Percentiles rank a stretch among this genome's conserved stretches.
phyloP scores from a whole-genome alignment of 2,113 vertebrate genomes.

The Dipodomys spectabilis region DNA sequence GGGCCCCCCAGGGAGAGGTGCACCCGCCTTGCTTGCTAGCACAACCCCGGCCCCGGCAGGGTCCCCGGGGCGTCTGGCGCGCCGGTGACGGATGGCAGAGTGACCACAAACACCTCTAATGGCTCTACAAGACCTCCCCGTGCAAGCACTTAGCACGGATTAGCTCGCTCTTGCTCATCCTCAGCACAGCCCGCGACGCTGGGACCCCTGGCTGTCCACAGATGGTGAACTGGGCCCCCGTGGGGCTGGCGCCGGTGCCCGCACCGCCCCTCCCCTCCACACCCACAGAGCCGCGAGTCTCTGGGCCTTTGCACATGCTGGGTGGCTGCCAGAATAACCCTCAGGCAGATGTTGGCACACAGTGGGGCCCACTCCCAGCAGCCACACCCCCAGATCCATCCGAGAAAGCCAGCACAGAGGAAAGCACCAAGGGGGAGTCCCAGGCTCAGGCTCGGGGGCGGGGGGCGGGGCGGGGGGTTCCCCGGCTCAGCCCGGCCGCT shows the following conservation, averaged over 20 bases:
- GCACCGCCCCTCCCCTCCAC: not conserved
- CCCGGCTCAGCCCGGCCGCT: not conserved
- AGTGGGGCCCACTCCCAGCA: not conserved
- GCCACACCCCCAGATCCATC: not conserved
- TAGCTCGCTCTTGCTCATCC: not conserved
- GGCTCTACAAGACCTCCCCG: not conserved
- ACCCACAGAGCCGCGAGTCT: not conserved
- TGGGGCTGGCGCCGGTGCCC: no score
- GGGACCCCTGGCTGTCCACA: not conserved
- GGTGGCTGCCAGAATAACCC: not conserved
- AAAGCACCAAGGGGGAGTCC: not conserved
- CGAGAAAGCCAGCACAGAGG: not conserved
- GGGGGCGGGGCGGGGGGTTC: no score
- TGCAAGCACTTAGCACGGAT: not conserved
- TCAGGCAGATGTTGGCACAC: not conserved
- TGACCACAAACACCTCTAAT: not conserved
- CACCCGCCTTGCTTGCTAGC: not conserved
- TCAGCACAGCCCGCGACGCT: rapidly evolving
- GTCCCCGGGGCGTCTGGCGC: not conserved
- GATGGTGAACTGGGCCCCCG: not conserved
- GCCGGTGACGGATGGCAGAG: not conserved
- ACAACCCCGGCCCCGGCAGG: not conserved
- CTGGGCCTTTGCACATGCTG: not conserved
- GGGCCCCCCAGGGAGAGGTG: not conserved
- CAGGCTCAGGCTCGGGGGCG: no score